A percentile compares a stretch with the other conserved stretches of the same genome.
Evolutionary conservation across 2,888 invertebrate species (phyloP).

Genomic region (Drosophila nigritarsus): DNA sequence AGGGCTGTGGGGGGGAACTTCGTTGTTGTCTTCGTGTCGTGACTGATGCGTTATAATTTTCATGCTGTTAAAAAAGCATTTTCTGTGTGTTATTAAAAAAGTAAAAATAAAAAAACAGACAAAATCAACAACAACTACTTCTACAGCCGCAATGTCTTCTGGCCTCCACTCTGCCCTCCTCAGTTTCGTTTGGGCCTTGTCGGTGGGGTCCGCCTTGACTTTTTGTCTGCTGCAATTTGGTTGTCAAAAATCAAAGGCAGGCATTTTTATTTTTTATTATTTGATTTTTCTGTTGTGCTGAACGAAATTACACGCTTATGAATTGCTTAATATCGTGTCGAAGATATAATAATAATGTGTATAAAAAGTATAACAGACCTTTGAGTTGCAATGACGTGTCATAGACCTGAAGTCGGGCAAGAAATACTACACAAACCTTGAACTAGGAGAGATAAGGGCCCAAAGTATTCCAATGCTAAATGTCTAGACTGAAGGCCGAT

Average conservation of each 20-base stretch:
- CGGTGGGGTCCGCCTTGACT: slow-evolving; percentile 51
- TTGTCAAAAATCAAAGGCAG: slow-evolving; percentile 80
- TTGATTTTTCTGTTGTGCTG: slow-evolving; percentile 41
- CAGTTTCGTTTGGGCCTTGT: not conserved
- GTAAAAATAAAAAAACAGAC: not conserved
- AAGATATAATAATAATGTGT: slow-evolving; percentile 33
- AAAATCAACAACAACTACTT: not conserved
- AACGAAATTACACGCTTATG: slow-evolving; percentile 73
- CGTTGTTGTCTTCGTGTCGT: slow-evolving; percentile 61
- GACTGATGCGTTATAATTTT: slow-evolving; percentile 82
- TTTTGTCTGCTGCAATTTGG: slow-evolving; percentile 81
- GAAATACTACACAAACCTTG: not conserved
- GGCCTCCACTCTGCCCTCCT: not conserved
- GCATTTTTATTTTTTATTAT: slow-evolving; percentile 53
- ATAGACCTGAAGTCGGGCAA: slow-evolving; percentile 1
- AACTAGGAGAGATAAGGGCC: not conserved
- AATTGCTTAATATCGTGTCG: slow-evolving; percentile 68
- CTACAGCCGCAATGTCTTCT: slow-evolving; percentile 16
- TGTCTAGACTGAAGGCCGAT: not conserved
- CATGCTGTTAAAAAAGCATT: slow-evolving; percentile 74
- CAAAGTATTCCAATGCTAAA: not conserved
- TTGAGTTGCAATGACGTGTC: slow-evolving; percentile 3
- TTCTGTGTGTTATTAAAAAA: slow-evolving; percentile 67
- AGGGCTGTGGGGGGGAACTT: not conserved
- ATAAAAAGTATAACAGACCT: not conserved